Percentiles rank a stretch among this genome's conserved stretches.
Evolutionary conservation across 2,113 vertebrate genomes (phyloP).

Genomic region (Chamaea fasciata): DNA sequence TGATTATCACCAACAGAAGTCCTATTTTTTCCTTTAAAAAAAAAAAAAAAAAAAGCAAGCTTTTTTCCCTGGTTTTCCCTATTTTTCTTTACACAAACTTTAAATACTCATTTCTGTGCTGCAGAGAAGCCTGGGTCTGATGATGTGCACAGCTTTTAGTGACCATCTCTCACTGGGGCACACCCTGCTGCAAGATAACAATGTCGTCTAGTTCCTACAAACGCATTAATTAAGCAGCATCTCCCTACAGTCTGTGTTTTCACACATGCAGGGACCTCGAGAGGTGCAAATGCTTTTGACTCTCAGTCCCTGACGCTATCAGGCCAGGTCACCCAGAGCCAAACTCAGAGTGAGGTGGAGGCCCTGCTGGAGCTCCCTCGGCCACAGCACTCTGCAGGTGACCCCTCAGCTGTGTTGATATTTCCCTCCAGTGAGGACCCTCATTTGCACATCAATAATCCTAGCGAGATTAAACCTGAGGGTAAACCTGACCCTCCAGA

Average conservation of each 20-base stretch:
- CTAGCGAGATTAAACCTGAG: neutral
- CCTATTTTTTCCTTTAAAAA: neutral
- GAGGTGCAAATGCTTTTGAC: constrained; percentile 6
- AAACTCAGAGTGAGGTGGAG: neutral
- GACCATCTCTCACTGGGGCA: neutral
- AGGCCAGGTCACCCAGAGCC: neutral
- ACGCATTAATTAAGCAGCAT: neutral
- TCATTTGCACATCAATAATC: neutral
- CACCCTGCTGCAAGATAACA: neutral
- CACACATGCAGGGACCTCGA: neutral
- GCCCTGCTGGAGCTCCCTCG: neutral
- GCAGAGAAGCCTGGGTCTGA: neutral
- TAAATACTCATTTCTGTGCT: neutral
- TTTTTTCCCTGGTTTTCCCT: neutral
- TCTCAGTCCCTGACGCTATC: neutral
- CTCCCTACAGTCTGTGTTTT: neutral
- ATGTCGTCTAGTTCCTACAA: neutral
- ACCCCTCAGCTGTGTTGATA: neutral
- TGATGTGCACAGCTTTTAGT: neutral
- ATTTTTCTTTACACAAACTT: neutral
- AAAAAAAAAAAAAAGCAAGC: neutral
- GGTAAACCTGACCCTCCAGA: neutral
- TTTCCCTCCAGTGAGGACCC: neutral
- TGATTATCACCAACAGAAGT: neutral
- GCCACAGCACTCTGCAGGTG: neutral